phyloP scores from a whole-genome alignment of 2,888 invertebrate genomes.

The Caenorhabditis imperialis region DNA sequence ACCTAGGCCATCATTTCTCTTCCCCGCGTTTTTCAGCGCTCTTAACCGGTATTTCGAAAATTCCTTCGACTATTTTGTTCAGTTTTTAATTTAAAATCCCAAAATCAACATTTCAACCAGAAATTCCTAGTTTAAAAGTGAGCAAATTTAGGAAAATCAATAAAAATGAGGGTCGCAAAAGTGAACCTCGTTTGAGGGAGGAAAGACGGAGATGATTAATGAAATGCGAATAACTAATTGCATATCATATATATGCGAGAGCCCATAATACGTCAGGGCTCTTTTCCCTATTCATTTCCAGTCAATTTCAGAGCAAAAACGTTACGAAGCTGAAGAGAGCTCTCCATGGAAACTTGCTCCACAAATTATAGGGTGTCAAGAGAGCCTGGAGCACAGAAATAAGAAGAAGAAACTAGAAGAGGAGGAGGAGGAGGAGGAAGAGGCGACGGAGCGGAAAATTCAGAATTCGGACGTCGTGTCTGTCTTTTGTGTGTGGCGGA shows the following conservation, averaged over 20 bases:
- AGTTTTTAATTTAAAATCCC: too few species aligned
- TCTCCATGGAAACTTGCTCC: constrained; percentile 1
- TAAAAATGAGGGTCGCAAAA: too few species aligned
- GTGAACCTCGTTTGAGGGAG: neutral
- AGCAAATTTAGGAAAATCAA: too few species aligned
- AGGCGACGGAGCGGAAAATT: constrained; percentile 42
- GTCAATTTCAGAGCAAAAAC: neutral
- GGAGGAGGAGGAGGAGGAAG: constrained; percentile 13
- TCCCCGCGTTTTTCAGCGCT: too few species aligned
- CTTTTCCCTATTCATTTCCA: too few species aligned
- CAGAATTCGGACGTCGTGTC: constrained; percentile 13
- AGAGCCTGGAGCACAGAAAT: constrained; percentile 3
- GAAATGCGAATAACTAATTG: constrained; percentile 31
- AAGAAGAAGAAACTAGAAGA: neutral
- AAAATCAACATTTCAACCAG: too few species aligned
- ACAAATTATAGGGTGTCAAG: constrained; percentile 7
- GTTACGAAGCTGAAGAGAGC: neutral
- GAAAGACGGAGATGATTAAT: constrained; percentile 13
- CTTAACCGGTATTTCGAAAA: too few species aligned
- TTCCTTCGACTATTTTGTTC: too few species aligned
- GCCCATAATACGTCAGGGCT: too few species aligned
- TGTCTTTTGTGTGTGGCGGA: constrained; percentile 17
- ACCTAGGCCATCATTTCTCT: too few species aligned
- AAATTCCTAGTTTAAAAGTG: too few species aligned
- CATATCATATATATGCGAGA: neutral